Percentiles rank a stretch among this genome's conserved stretches.
phyloP scores from a whole-genome alignment of 2,888 invertebrate species.

The Mactromeris polynyma region DNA sequence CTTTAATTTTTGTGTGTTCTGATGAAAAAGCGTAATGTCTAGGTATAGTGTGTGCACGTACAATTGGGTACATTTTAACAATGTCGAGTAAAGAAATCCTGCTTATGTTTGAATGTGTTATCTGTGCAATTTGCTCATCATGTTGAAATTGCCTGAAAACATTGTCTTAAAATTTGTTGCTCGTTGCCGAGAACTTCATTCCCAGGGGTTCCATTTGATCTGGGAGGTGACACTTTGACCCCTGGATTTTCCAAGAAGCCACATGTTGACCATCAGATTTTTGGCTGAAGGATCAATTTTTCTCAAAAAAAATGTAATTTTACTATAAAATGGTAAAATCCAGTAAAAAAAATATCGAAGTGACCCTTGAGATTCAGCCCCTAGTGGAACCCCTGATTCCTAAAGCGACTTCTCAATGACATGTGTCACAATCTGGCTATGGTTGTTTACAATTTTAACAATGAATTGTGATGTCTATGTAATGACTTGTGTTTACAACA shows the following conservation, averaged over 20 bases:
- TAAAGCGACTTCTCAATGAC: too few species aligned
- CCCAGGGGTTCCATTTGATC: too few species aligned
- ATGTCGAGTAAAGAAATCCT: slow-evolving; percentile 2
- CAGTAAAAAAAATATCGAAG: too few species aligned
- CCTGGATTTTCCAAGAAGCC: too few species aligned
- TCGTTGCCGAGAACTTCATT: background rate
- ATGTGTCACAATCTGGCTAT: background rate
- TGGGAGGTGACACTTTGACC: too few species aligned
- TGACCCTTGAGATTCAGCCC: too few species aligned
- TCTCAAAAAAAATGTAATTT: too few species aligned
- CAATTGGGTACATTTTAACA: background rate
- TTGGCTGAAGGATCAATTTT: too few species aligned
- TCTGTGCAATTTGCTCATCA: slow-evolving; percentile 35
- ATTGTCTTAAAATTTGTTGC: background rate
- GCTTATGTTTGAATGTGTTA: background rate
- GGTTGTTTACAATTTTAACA: background rate
- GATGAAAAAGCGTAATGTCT: background rate
- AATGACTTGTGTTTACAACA: background rate
- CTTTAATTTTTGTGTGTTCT: slow-evolving; percentile 9
- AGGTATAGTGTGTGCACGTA: background rate
- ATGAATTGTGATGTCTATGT: background rate
- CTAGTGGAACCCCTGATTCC: too few species aligned
- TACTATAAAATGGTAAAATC: too few species aligned
- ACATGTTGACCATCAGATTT: too few species aligned
- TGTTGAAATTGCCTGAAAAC: slow-evolving; percentile 22